Conservation (phyloP, 2,113 vertebrate genomes). For the Bos indicus region DNA sequence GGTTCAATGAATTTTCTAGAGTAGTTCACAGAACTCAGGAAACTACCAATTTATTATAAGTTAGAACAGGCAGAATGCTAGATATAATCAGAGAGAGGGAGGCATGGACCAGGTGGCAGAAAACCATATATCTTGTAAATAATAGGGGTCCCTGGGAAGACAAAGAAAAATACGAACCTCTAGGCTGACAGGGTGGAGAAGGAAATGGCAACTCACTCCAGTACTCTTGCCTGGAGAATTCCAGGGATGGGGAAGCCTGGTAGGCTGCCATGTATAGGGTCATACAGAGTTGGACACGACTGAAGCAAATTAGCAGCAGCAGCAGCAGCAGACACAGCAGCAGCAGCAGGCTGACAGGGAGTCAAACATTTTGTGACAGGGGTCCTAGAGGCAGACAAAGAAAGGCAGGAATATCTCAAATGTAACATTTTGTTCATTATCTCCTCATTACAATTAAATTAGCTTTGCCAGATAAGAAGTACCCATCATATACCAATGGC, state of each 20-base stretch:
- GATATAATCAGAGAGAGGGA: neutral
- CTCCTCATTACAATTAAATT: neutral
- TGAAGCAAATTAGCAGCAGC: too few relatives aligned
- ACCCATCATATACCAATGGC: neutral
- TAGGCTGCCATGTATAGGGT: too few relatives aligned
- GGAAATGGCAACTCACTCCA: too few relatives aligned
- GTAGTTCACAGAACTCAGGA: neutral
- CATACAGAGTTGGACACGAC: fast-evolving
- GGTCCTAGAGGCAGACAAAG: neutral
- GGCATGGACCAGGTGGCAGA: neutral
- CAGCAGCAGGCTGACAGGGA: neutral
- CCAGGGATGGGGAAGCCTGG: too few relatives aligned
- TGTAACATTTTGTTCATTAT: neutral
- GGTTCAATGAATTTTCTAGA: neutral
- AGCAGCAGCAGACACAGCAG: too few relatives aligned
- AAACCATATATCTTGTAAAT: neutral
- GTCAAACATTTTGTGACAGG: neutral
- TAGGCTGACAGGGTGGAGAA: neutral
- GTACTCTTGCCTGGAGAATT: too few relatives aligned
- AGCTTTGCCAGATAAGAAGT: neutral
- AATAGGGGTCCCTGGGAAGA: neutral
- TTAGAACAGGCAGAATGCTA: neutral
- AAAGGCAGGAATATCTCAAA: neutral
- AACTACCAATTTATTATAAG: neutral
- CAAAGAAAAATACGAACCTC: neutral